These are phyloP conservation scores for Cyaniris semiargus DNA, from an alignment of 2,888 invertebrate genomes.

Conservation along the genomic window DNA sequence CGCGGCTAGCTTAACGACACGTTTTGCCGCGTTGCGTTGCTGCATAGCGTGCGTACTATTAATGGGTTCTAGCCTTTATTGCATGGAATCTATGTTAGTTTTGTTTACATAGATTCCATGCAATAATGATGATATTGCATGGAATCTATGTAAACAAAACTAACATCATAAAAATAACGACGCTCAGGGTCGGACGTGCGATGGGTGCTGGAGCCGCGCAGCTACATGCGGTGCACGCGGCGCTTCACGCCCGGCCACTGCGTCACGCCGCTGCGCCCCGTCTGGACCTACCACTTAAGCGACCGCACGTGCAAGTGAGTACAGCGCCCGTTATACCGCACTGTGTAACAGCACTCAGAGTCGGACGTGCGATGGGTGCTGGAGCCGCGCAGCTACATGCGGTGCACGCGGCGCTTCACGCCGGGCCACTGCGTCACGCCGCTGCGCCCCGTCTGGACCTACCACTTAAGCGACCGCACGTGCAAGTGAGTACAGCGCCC, in stretches of 20 bases:
- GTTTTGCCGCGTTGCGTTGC: no score
- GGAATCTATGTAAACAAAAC: no score
- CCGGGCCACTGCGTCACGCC: slow-evolving; percentile 56
- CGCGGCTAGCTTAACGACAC: no score
- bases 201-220: slow-evolving; percentile 14
- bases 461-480: slow-evolving; percentile 54
- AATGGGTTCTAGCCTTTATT: no score
- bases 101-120: no score
- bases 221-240: slow-evolving; percentile 56
- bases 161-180: no score
- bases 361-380: background rate
- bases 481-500: slow-evolving; percentile 56
- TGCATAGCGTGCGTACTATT: no score
- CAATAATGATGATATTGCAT: no score
- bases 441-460: slow-evolving; percentile 60
- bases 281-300: slow-evolving; percentile 63
- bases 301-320: slow-evolving; percentile 64
- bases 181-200: background rate
- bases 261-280: slow-evolving; percentile 45
- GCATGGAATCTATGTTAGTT: no score
- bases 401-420: slow-evolving; percentile 63
- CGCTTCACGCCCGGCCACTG: slow-evolving; percentile 64
- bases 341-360: background rate
- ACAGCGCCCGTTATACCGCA: no score
- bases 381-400: slow-evolving; percentile 39